Conservation (phyloP, 1,140 invertebrate species). For the Drosophila kanapiae region DNA sequence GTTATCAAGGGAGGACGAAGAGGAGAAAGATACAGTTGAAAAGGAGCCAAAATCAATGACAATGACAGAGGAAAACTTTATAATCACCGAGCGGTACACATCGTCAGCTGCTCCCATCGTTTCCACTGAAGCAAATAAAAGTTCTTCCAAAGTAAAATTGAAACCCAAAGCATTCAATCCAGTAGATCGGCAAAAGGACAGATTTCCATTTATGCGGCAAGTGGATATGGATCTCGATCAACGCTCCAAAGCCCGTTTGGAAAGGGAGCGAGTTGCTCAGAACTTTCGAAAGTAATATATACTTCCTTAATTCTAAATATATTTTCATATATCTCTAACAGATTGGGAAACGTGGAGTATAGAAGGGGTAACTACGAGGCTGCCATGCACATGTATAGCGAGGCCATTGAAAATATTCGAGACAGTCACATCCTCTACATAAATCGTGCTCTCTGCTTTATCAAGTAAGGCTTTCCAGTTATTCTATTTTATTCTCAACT, state of each 20-base stretch:
- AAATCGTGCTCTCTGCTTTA: slow-evolving; percentile 89
- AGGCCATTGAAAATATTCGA: slow-evolving; percentile 90
- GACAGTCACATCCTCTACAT: slow-evolving; percentile 91
- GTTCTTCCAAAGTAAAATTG: slow-evolving; percentile 78
- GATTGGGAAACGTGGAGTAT: slow-evolving; percentile 88
- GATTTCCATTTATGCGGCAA: slow-evolving; percentile 90
- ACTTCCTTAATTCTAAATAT: neutral
- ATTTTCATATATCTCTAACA: slow-evolving; percentile 1
- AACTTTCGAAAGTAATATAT: slow-evolving; percentile 71
- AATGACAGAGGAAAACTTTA: slow-evolving; percentile 71
- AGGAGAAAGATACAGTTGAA: neutral
- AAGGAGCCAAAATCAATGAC: neutral
- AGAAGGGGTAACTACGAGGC: slow-evolving; percentile 89
- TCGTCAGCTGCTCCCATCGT: slow-evolving; percentile 84
- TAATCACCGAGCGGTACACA: slow-evolving; percentile 87
- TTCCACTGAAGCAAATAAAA: neutral
- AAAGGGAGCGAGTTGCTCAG: slow-evolving; percentile 86
- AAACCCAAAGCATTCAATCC: slow-evolving; percentile 40
- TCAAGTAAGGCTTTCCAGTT: slow-evolving; percentile 60
- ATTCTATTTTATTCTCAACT: neutral
- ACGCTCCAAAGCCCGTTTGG: slow-evolving; percentile 88
- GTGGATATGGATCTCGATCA: slow-evolving; percentile 90
- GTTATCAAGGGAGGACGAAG: slow-evolving; percentile 21
- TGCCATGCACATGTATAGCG: slow-evolving; percentile 90
- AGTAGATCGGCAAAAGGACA: slow-evolving; percentile 80